Conservation (phyloP, 2,888 invertebrate genomes). For the Didymodactylos carnosus region DNA sequence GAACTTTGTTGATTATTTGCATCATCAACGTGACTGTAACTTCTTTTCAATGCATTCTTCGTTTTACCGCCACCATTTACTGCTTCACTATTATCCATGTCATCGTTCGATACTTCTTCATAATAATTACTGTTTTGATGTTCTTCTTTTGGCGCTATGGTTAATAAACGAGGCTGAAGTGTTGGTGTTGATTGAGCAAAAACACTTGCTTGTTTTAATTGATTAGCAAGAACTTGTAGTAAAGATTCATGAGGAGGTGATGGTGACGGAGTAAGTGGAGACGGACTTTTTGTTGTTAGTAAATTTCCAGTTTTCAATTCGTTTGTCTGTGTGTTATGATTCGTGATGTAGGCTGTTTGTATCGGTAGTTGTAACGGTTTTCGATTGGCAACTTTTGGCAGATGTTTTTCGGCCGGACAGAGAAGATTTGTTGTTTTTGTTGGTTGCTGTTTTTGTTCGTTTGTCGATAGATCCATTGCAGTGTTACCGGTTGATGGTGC, state of each 20-base stretch:
- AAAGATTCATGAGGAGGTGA: neutral
- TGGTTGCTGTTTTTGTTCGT: too few relatives aligned
- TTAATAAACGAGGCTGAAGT: neutral
- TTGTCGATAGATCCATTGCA: neutral
- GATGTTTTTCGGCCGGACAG: too few relatives aligned
- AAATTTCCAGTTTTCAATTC: neutral
- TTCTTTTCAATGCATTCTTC: neutral
- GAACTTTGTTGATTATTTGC: neutral
- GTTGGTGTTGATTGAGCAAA: neutral
- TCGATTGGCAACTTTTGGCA: too few relatives aligned
- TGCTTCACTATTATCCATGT: too few relatives aligned
- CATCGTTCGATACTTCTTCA: too few relatives aligned
- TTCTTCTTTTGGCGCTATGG: neutral
- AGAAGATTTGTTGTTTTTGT: too few relatives aligned
- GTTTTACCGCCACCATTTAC: too few relatives aligned
- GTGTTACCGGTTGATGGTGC: neutral
- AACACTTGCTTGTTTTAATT: neutral
- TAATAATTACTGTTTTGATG: neutral
- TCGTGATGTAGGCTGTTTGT: too few relatives aligned
- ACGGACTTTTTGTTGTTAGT: neutral
- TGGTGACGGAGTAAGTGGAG: neutral
- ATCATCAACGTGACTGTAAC: neutral
- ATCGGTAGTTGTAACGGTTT: too few relatives aligned
- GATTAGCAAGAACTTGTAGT: neutral
- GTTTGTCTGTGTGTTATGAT: too few relatives aligned